Evolutionary conservation across 2,888 invertebrate species (phyloP), one percentile per base, ranked within the genome.

Genomic region (Arctia plantaginis): DNA sequence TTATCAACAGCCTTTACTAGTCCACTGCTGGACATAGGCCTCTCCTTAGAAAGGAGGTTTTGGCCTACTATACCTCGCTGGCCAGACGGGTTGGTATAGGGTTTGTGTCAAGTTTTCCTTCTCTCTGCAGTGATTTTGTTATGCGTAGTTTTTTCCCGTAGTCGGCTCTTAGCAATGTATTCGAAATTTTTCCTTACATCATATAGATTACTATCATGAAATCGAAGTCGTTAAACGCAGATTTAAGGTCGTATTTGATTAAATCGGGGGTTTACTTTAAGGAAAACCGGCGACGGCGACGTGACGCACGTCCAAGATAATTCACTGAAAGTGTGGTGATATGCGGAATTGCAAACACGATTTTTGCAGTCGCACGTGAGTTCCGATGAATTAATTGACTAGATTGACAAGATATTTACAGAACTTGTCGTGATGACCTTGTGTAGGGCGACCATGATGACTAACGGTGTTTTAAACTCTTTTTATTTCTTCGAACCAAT

Each of bases 381-480:
- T 75, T 72, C 55, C 67, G 66, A 68, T 66, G 69, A 67, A 77
- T 66, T 69, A 55, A 74, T 72, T 30, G 27, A 3, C 27, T 15
- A 62, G 59, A 62, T 72, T 44, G 74, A 1, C 71, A 44, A 76
- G 70, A 67, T 15, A 69, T 35, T 35, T 27, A 69, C 75, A 66
- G 66, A 72, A 69, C 59, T 76, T 64, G 39, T 8, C 67, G 70
- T 66, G 51, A 64, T 73, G 74, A 75, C 84, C 73, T 85, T 82
- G 73, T 75, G 78, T 83, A 87, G 82, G 82, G 80, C 82, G 76
- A 79, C 87, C 80, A 85, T 67, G 64, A 47, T 70, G 20, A 72
- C 8, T 35, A 33, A 47, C 47, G 51, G 15, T 41, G 13, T 3
- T 47, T 33, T 41, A 4, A n/a, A 64, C 7, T n/a, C 18, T 33